A percentile compares a stretch with the other conserved stretches of the same genome.
Evolutionary conservation across 2,797 vertebrate genomes (phyloP).

Genomic region (Nothura maculosa): DNA sequence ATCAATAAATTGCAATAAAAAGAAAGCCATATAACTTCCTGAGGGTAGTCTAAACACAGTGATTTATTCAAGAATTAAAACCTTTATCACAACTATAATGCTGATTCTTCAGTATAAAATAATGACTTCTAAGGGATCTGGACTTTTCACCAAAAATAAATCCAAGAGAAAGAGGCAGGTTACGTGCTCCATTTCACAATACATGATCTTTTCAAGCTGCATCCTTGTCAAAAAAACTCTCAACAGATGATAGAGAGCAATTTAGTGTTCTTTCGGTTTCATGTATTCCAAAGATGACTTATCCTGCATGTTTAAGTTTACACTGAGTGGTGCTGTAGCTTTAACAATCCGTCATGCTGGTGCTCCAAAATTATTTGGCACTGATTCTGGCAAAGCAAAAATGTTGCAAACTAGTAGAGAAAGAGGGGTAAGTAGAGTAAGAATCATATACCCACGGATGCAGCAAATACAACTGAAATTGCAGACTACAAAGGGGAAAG

Average conservation of each 20-base stretch:
- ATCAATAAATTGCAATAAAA: neutral
- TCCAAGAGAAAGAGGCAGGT: neutral
- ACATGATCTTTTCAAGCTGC: neutral
- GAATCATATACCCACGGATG: fast-evolving
- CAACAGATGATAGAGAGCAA: neutral
- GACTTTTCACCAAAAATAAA: neutral
- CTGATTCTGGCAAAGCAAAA: neutral
- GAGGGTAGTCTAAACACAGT: neutral
- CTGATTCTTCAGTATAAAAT: neutral
- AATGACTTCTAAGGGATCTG: neutral
- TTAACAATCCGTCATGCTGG: neutral
- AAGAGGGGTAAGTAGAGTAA: neutral
- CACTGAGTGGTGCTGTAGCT: neutral
- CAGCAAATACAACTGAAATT: neutral
- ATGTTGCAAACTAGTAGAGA: neutral
- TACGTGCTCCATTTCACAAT: neutral
- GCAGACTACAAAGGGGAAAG: neutral
- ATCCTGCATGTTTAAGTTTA: neutral
- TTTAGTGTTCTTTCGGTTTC: neutral
- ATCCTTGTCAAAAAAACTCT: neutral
- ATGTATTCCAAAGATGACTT: neutral
- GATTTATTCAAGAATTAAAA: neutral
- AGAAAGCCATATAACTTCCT: neutral
- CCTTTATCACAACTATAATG: neutral
- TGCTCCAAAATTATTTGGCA: neutral